A percentile compares a stretch with the other conserved stretches of the same genome.
These are phyloP conservation scores for Leptocoma aspasia DNA, from an alignment of 2,113 vertebrate species.

Conservation along the genomic window DNA sequence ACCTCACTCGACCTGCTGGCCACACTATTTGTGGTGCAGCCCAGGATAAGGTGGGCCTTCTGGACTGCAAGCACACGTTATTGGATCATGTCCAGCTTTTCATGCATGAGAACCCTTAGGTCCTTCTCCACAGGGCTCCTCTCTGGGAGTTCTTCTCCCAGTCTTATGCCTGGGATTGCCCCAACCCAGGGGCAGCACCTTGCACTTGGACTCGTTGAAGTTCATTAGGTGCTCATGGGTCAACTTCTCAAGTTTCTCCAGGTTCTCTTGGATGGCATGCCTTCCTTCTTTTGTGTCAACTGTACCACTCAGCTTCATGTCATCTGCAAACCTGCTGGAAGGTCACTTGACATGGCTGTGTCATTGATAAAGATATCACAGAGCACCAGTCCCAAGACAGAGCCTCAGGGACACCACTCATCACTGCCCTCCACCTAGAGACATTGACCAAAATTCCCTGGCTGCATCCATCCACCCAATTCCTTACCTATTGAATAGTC, in stretches of 20 bases:
- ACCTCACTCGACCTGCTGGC: accelerated
- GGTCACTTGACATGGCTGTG: too few relatives aligned
- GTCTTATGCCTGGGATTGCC: not conserved
- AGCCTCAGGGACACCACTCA: not conserved
- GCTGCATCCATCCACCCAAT: not conserved
- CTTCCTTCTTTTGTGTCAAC: not conserved
- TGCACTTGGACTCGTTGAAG: not conserved
- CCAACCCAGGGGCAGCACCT: too few relatives aligned
- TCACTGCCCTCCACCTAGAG: not conserved
- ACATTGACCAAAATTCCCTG: not conserved
- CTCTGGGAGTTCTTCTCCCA: not conserved
- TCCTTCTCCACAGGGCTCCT: not conserved
- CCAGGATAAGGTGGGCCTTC: not conserved
- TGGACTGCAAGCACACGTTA: not conserved
- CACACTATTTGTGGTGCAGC: accelerated
- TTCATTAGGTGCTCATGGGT: not conserved
- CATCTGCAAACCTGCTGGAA: not conserved
- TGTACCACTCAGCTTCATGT: not conserved
- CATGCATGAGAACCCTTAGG: not conserved
- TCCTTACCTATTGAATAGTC: not conserved
- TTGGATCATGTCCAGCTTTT: not conserved
- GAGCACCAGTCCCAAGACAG: not conserved
- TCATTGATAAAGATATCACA: not conserved
- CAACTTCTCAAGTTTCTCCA: not conserved
- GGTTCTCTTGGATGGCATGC: not conserved